Evolutionary conservation across 2,888 invertebrate genomes (phyloP).

Genomic region (Scotopteryx bipunctaria): DNA sequence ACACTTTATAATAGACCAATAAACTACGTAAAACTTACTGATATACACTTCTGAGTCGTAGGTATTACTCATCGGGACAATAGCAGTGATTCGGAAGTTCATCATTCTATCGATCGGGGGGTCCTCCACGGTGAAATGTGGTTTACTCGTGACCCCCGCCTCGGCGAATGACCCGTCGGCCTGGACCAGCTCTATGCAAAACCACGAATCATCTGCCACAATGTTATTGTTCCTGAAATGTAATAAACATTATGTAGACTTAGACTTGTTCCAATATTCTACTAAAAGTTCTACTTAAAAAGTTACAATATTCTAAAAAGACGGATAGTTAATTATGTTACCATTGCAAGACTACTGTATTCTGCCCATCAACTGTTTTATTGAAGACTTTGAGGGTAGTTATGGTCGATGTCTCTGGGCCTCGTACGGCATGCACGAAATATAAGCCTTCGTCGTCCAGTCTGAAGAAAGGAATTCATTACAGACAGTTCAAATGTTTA

Average conservation of each 20-base stretch:
- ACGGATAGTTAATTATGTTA: too few species aligned
- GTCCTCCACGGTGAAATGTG: conserved; percentile 35
- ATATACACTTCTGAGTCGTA: conserved; percentile 37
- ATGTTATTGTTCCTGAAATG: conserved; percentile 19
- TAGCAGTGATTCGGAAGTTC: conserved; percentile 36
- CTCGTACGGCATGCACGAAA: conserved; percentile 23
- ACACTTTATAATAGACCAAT: too few species aligned
- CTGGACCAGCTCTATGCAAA: conserved; percentile 34
- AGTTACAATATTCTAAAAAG: too few species aligned
- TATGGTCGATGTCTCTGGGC: background rate
- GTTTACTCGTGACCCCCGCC: conserved; percentile 35
- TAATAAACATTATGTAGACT: background rate
- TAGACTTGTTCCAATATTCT: too few species aligned
- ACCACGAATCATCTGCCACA: conserved; percentile 26
- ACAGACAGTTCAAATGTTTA: too few species aligned
- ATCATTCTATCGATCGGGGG: conserved; percentile 38
- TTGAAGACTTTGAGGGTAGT: conserved; percentile 18
- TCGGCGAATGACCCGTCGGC: conserved; percentile 26
- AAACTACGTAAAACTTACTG: conserved; percentile 25
- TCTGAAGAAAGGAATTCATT: conserved; percentile 27
- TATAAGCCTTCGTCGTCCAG: conserved; percentile 36
- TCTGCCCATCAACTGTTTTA: too few species aligned
- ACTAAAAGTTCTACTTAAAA: too few species aligned
- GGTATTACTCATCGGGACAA: conserved; percentile 5
- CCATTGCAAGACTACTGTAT: conserved; percentile 38